These are phyloP conservation scores for Tenebrosternarchus preto DNA, from an alignment of 2,113 vertebrate species.

Conservation along the genomic window DNA sequence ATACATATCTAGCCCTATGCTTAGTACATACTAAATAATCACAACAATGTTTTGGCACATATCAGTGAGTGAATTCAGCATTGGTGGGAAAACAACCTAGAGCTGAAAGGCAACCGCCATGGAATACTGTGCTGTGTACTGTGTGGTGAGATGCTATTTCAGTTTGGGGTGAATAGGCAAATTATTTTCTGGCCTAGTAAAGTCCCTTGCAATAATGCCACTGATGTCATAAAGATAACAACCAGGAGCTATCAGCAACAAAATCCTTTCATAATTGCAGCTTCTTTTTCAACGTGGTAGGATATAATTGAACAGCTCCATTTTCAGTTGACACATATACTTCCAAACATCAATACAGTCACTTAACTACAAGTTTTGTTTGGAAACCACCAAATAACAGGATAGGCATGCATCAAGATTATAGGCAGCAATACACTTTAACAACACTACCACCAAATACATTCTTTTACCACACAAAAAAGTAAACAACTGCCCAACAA, in stretches of 20 bases:
- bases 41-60: not conserved
- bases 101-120: not conserved
- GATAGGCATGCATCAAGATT: constrained; percentile 62
- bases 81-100: not conserved
- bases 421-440: constrained; percentile 51
- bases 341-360: constrained; percentile 16
- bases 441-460: constrained; percentile 61
- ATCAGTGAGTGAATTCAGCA: not conserved
- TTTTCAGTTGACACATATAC: not conserved
- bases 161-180: not conserved
- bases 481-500: constrained; percentile 35
- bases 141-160: not conserved
- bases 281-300: not conserved
- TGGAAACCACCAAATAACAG: constrained; percentile 36
- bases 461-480: constrained; percentile 16
- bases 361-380: constrained; percentile 20
- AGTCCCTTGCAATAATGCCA: not conserved
- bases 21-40: constrained; percentile 4
- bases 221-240: too few species aligned
- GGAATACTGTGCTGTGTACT: not conserved
- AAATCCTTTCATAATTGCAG: not conserved
- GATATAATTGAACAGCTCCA: not conserved
- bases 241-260: not conserved
- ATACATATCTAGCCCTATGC: not conserved
- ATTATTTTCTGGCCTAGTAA: not conserved